Evolutionary conservation across 2,113 vertebrate genomes (phyloP).

Genomic region (Irena cyanogastra): DNA sequence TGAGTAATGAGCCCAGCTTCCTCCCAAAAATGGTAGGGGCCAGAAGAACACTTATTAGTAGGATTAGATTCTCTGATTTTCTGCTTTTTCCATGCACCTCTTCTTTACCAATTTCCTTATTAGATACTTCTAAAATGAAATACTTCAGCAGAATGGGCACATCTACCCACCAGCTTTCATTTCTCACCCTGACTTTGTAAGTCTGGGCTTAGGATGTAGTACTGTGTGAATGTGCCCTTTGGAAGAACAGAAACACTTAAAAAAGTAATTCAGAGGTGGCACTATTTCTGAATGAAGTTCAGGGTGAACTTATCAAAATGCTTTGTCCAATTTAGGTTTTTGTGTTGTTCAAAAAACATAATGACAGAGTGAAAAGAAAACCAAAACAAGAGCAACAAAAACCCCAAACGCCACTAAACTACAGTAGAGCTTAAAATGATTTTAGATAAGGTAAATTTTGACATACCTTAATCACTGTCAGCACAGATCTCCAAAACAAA

Average conservation of each 20-base stretch:
- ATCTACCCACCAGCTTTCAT: background rate
- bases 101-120: background rate
- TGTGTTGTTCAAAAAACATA: background rate
- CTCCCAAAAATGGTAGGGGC: background rate
- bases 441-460: background rate
- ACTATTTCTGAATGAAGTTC: background rate
- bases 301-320: background rate
- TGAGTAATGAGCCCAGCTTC: background rate
- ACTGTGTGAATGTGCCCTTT: background rate
- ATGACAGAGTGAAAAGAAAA: background rate
- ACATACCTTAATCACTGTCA: slow-evolving; percentile 4
- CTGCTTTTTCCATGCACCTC: background rate
- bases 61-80: background rate
- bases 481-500: background rate
- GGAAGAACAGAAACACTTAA: background rate
- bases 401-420: background rate
- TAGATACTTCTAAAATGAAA: background rate
- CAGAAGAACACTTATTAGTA: background rate
- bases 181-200: background rate
- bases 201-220: background rate
- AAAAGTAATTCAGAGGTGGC: background rate
- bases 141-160: background rate
- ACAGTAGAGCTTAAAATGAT: background rate
- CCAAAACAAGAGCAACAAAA: background rate
- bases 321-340: background rate